Conservation (phyloP, 1,140 invertebrate genomes). For the Macrostomum lignano region DNA sequence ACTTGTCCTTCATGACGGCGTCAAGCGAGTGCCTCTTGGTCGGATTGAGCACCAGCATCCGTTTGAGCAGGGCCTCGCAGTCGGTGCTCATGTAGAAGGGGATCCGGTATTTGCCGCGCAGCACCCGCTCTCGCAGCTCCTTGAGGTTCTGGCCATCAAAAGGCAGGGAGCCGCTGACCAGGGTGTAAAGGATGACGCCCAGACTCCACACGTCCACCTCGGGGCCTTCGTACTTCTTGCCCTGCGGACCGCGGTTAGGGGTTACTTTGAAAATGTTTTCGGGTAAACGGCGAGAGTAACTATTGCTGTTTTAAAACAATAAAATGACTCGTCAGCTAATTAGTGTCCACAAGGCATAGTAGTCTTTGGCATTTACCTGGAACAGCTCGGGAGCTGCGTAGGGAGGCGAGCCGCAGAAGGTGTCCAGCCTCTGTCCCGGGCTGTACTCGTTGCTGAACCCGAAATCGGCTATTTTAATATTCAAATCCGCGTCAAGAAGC, state of each 20-base stretch:
- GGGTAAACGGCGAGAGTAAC: too few relatives aligned
- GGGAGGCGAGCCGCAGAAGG: slow-evolving; percentile 81
- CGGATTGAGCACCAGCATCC: slow-evolving; percentile 70
- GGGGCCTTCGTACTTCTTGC: slow-evolving; percentile 65
- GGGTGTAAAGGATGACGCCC: slow-evolving; percentile 75
- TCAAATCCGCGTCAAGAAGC: slow-evolving; percentile 62
- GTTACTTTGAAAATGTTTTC: too few relatives aligned
- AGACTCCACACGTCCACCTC: slow-evolving; percentile 87
- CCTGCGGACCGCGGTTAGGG: too few relatives aligned
- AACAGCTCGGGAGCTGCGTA: slow-evolving; percentile 90
- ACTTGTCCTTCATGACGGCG: slow-evolving; percentile 26
- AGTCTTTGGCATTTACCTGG: too few relatives aligned
- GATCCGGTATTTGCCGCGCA: slow-evolving; percentile 68
- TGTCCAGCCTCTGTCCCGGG: slow-evolving; percentile 46
- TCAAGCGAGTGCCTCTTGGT: too few relatives aligned
- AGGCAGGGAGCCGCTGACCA: slow-evolving; percentile 76
- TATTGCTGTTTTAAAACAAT: too few relatives aligned
- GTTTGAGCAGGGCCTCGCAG: slow-evolving; percentile 62
- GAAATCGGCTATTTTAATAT: slow-evolving; percentile 86
- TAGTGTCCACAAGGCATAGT: too few relatives aligned
- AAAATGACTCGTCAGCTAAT: too few relatives aligned
- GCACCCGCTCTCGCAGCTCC: slow-evolving; percentile 53
- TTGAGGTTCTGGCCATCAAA: slow-evolving; percentile 58
- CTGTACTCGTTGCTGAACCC: slow-evolving; percentile 79
- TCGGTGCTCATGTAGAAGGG: slow-evolving; percentile 91